phyloP scores from a whole-genome alignment of 2,113 vertebrate species.

The Alosa alosa region DNA sequence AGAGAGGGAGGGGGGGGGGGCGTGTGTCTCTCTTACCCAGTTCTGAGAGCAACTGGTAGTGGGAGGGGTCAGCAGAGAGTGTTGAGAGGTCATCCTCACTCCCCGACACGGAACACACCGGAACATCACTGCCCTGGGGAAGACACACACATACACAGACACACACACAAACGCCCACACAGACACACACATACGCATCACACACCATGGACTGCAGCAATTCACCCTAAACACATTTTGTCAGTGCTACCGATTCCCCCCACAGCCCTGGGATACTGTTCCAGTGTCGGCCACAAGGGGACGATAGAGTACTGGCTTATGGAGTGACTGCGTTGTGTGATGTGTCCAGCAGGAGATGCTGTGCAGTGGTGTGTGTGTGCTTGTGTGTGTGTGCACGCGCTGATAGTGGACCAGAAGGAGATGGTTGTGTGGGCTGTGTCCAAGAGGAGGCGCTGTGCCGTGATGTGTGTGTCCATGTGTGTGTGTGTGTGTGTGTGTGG shows the following conservation, averaged over 20 bases:
- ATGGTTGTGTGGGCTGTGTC: no score
- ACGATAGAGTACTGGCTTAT: neutral
- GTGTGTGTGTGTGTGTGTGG: neutral
- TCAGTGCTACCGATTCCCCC: neutral
- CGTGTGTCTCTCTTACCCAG: constrained; percentile 77
- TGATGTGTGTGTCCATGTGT: neutral
- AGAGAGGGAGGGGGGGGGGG: no score
- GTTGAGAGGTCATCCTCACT: constrained; percentile 72
- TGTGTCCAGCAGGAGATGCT: neutral
- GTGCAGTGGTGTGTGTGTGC: neutral
- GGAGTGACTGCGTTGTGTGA: neutral
- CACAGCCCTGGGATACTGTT: neutral
- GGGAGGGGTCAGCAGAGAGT: constrained; percentile 77
- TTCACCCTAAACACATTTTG: neutral
- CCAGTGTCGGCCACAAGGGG: neutral
- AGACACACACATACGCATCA: constrained; percentile 20
- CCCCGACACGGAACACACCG: constrained; percentile 71
- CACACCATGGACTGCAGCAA: neutral
- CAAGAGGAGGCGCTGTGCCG: no score
- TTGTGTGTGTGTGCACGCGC: neutral
- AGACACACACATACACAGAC: constrained; percentile 35
- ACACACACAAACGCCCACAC: constrained; percentile 29
- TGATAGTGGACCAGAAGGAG: no score
- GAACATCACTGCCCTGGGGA: constrained; percentile 76
- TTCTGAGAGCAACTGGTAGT: constrained; percentile 91